Percentiles rank a stretch among this genome's conserved stretches.
Conservation (phyloP, 2,113 vertebrate genomes). For the Hucho hucho region DNA sequence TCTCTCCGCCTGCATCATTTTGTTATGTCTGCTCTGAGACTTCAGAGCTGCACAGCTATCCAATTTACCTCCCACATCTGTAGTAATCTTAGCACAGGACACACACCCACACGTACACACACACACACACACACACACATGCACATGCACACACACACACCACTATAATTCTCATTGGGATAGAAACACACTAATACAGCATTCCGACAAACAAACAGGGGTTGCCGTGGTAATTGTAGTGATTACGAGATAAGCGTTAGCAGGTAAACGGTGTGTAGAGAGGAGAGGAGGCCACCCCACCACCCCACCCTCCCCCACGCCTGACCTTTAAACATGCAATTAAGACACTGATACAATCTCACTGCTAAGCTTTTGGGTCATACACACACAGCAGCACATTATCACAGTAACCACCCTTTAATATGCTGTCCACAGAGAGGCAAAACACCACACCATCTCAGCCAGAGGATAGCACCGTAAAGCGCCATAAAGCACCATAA, state of each 20-base stretch:
- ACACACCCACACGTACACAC: no score
- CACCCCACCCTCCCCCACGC: background rate
- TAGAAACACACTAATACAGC: slow-evolving; percentile 63
- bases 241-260: slow-evolving; percentile 65
- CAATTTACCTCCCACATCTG: slow-evolving; percentile 40
- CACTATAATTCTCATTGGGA: slow-evolving; percentile 17
- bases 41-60: slow-evolving; percentile 7
- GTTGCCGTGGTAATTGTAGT: slow-evolving; percentile 63
- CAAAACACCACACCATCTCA: background rate
- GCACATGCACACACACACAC: no score
- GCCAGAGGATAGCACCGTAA: background rate
- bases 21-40: background rate
- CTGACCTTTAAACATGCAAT: slow-evolving; percentile 57
- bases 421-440: background rate
- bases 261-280: slow-evolving; percentile 37
- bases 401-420: background rate
- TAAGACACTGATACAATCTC: slow-evolving; percentile 25
- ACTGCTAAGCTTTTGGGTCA: slow-evolving; percentile 44
- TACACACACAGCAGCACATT: slow-evolving; percentile 18
- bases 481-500: no score
- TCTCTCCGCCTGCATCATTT: slow-evolving; percentile 2
- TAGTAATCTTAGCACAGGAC: slow-evolving; percentile 16
- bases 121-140: no score
- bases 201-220: slow-evolving; percentile 55
- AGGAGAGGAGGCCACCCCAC: slow-evolving; percentile 28